Base-by-base conservation (phyloP, 2,797 vertebrate genomes). In the Syngnathus acus region DNA sequence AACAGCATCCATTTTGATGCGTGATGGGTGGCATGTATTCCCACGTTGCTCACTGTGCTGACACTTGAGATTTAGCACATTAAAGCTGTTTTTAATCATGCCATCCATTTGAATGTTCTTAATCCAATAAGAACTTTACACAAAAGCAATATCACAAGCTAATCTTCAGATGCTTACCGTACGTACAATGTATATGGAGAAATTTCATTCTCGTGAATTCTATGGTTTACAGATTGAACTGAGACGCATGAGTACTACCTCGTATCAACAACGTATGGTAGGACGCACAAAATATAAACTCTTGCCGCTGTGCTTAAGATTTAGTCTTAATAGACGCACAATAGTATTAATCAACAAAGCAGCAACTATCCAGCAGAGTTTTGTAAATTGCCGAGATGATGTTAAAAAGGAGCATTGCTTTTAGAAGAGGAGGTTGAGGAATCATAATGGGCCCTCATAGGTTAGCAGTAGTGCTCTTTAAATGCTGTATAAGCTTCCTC, bases 71-170 rank as follows among this genome's bases (percentile, higher is more conserved):
- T 59, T 16, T 5, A 59, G 57, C 17, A 39, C 38, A 59, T 59
- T 59, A 19, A 19, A 59, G 37, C 6, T 1, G 3, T 39, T 8
- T 59, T 38, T n/a, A 19, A 59, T 19, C 9, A 19, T 4, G 32
- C 6, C 11, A 19, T 19, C 16, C 1, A 39, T 39, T 59, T 59
- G 19, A 59, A 17, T 19, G 3, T 58, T 7, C 16, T 38, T 65
- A 74, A 73, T 72, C 64, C 76, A 87, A 79, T 87, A 88, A 84
- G 81, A 77, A 72, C 75, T 80, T 55, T 68, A 79, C 77, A 78
- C 82, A 77, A 82, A 83, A 84, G 84, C 84, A 87, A 80, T 81
- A 82, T 77, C 6, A 62, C 67, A 47, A 53, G 23, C 62, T 53
- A 74, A 78, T 69, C 62, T 68, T 51, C 9, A 19, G 47, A n/a